Conservation (phyloP, 2,113 vertebrate species). For the Tapirus terrestris region DNA sequence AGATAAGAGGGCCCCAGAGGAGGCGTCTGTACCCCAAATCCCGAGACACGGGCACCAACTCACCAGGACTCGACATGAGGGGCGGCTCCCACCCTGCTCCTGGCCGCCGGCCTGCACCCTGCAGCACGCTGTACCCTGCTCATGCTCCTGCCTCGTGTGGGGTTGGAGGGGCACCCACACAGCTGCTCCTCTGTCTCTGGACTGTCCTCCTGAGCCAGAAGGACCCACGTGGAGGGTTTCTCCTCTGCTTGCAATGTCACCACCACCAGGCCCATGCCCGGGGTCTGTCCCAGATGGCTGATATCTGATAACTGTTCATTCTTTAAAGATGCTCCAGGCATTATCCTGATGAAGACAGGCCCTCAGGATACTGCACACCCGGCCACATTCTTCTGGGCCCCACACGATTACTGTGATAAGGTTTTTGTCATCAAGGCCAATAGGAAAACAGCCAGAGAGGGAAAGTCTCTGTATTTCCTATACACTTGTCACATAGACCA, state of each 20-base stretch:
- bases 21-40: not conserved
- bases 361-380: no score
- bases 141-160: not conserved
- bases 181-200: not conserved
- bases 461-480: not conserved
- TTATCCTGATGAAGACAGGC: not conserved
- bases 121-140: not conserved
- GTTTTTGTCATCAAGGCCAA: not conserved
- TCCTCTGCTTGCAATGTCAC: not conserved
- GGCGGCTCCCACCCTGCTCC: not conserved
- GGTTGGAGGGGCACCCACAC: not conserved
- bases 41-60: not conserved
- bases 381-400: not conserved
- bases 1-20: not conserved
- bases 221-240: not conserved
- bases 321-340: not conserved
- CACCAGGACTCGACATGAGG: not conserved
- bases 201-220: not conserved
- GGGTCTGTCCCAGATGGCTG: not conserved
- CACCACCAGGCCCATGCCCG: fast-evolving
- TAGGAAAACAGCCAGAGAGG: not conserved
- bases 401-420: not conserved
- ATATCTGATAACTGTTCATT: not conserved
- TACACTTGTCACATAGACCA: not conserved
- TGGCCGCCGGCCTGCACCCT: fast-evolving